Evolutionary conservation across 1,140 invertebrate species (phyloP).

Genomic region (Watersipora subatra): DNA sequence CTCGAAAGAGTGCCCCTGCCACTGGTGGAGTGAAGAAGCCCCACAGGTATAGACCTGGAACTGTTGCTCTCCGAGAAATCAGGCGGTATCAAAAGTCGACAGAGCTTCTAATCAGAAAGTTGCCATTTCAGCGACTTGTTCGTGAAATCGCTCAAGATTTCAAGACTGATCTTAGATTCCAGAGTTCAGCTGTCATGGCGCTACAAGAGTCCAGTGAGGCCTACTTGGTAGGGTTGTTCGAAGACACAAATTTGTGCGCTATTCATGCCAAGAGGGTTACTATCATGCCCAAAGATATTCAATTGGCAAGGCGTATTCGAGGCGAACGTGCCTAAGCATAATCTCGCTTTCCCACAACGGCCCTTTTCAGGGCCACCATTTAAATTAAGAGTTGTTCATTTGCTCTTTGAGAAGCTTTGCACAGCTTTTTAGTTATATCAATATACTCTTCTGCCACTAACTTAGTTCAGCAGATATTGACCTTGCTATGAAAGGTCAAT

Average conservation of each 20-base stretch:
- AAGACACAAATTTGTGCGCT: no score
- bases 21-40: no score
- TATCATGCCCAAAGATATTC: conserved; percentile 94
- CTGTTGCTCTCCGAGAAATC: conserved; percentile 71
- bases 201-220: conserved; percentile 71
- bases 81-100: conserved; percentile 71
- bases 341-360: no score
- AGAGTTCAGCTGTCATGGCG: conserved; percentile 38
- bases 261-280: no score
- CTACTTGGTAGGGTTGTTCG: conserved; percentile 69
- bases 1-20: no score
- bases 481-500: no score
- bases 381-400: no score
- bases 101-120: conserved; percentile 61
- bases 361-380: no score
- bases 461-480: no score
- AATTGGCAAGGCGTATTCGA: conserved; percentile 41
- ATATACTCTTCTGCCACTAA: no score
- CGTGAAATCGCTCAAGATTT: conserved; percentile 68
- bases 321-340: conserved; percentile 32
- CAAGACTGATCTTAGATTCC: conserved; percentile 47
- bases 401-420: no score
- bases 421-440: no score
- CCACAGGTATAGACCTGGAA: conserved; percentile 45
- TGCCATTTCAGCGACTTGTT: conserved; percentile 66